Percentiles rank a stretch among this genome's conserved stretches.
These are phyloP conservation scores for Andrena praecox DNA, from an alignment of 2,888 invertebrate genomes.

Conservation along the genomic window DNA sequence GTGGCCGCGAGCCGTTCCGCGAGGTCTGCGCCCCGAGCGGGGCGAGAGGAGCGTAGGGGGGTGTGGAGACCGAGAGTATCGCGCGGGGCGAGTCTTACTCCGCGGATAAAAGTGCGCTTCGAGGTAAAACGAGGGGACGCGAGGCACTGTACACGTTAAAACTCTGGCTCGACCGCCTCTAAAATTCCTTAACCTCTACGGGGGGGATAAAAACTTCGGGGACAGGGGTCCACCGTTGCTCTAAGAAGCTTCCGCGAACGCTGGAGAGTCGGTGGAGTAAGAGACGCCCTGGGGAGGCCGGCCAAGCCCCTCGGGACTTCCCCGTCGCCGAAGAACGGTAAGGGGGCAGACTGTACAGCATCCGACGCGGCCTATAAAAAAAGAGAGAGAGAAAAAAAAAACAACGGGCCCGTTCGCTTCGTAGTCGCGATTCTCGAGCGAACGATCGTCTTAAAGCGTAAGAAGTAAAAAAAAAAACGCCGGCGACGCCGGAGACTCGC, in stretches of 20 bases:
- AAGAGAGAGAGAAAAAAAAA: constrained; percentile 15
- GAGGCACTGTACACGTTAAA: background rate
- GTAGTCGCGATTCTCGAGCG: background rate
- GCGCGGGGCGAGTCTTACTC: background rate
- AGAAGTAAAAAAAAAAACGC: constrained; percentile 17
- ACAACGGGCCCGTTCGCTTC: background rate
- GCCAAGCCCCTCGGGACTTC: background rate
- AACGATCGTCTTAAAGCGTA: constrained; percentile 4
- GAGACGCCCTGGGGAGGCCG: background rate
- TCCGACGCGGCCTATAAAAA: constrained; percentile 5
- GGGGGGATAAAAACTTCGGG: background rate
- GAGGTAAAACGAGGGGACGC: background rate
- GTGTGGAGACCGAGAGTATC: background rate
- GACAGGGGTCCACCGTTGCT: background rate
- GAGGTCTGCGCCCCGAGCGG: background rate
- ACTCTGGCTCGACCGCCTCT: background rate
- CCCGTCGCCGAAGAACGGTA: background rate
- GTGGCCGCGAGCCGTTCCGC: constrained; percentile 17
- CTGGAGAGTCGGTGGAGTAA: background rate
- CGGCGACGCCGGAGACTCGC: background rate
- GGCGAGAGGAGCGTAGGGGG: background rate
- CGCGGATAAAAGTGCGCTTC: background rate
- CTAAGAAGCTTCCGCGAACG: background rate
- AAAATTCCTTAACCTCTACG: background rate
- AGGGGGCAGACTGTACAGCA: constrained; percentile 7